Evolutionary conservation across 2,888 invertebrate species (phyloP), one percentile per base, ranked within the genome.

Genomic region (Empis livida): DNA sequence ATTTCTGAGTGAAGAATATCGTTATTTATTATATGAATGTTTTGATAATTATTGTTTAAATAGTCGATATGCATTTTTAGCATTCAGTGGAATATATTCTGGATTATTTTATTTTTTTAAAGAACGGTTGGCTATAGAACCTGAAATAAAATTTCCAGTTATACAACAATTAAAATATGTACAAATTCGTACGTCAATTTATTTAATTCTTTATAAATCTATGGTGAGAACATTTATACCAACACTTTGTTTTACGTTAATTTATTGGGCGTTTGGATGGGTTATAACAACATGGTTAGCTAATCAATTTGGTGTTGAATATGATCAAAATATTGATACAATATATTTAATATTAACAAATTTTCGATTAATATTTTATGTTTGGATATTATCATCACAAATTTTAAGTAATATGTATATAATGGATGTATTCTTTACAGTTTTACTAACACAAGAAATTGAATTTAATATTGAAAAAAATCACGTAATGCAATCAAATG

Each of bases 341-440:
- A 48, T 66, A 5, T 71, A 74, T 45, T 57, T 75, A 17, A 51
- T 67, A 8, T 43, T 53, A 1, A 51, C 52, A n/a, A 62, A 62
- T 52, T 23, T 59, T 2, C 57, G 62, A 6, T 47, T 83, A 55
- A 65, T 80, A 56, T 71, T 82, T 52, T 79, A 80, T 42, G 68
- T 78, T 3, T 86, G 83, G 83, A 68, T 84, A 42, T 79, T 84
- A 53, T 74, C 79, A 9, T 74, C 80, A 35, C 71, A 84, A 49
- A 84, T 84, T 56, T 72, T 80, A 47, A 73, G 83, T 51, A 83
- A 80, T 42, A 78, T 84, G 65, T 77, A 80, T 57, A 73, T 79
- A 8, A 82, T 85, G 78, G 75, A 77, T 58, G 72, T 79, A 43
- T 73, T 84, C 48, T 85, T 84, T 55, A 77, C 81, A 54, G 73